Evolutionary conservation across 2,888 invertebrate genomes (phyloP), one percentile per base, ranked within the genome.

Genomic region (Tillus elongatus): DNA sequence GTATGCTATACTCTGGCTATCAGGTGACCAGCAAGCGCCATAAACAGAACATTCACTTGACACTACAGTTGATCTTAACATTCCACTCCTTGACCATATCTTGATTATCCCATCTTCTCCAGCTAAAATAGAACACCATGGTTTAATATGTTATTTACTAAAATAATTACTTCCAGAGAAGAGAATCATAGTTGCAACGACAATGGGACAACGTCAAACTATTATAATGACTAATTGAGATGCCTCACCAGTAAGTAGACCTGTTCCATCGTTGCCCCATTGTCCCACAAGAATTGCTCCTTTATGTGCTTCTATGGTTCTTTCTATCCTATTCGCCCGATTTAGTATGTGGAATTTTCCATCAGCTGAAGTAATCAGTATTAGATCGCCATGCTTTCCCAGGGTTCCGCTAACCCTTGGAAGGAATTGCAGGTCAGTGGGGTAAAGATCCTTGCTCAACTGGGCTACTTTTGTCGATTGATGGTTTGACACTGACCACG

Each of bases 81-180:
- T 83, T 9, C 96, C 97, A 54, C 87, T 90, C 30, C 93, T 73
- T 0, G 97, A 97, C 97, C 97, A 98, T 41, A 97, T 82, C 69
- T 96, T 96, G 2, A 97, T 80, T 38, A 80, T 77, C 2, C 97
- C 98, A 68, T 98, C 98, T 70, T 99, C 97, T 0, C 96, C 96
- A 43, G 86, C 95, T 84, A 63, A 27, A 44, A 49, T 15, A 19
- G n/a, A 19, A 6, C n/a, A n/a, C n/a, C n/a, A n/a, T n/a, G n/a
- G n/a, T n/a, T n/a, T n/a, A n/a, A n/a, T n/a, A n/a, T n/a, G n/a
- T n/a, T n/a, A n/a, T n/a, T n/a, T n/a, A n/a, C n/a, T n/a, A n/a
- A n/a, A n/a, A n/a, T n/a, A n/a, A n/a, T n/a, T n/a, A n/a, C n/a
- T n/a, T n/a, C n/a, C n/a, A n/a, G n/a, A n/a, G n/a, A n/a, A n/a